Conservation (phyloP, 2,113 vertebrate species). For the Urocitellus parryii region DNA sequence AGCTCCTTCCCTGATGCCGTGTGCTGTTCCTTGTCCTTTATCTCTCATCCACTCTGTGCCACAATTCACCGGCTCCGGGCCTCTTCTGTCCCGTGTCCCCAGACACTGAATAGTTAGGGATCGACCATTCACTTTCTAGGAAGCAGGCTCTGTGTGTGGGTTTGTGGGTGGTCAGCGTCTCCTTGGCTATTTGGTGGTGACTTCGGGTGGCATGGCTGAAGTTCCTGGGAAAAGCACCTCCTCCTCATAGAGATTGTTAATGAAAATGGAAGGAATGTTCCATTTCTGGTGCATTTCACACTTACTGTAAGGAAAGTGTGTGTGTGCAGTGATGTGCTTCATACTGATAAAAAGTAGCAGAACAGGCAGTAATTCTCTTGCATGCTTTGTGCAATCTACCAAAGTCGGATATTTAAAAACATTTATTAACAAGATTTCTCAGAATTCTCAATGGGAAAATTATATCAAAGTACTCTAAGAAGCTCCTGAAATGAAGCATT, state of each 20-base stretch:
- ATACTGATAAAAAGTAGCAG: background rate
- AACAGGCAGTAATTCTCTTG: background rate
- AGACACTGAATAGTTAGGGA: background rate
- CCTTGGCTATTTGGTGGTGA: background rate
- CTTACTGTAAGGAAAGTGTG: background rate
- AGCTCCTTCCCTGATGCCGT: background rate
- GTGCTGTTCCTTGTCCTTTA: background rate
- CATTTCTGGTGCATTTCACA: constrained; percentile 28
- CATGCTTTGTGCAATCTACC: background rate
- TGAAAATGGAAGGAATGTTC: constrained; percentile 39
- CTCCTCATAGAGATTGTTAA: background rate
- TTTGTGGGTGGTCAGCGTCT: background rate
- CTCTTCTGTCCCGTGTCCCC: background rate
- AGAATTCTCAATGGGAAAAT: constrained; percentile 4
- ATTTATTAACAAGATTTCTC: background rate
- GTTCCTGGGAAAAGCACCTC: background rate
- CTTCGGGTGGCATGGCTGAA: background rate
- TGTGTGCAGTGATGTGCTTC: background rate
- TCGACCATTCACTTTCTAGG: constrained; percentile 12
- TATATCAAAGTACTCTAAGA: background rate
- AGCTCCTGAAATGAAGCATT: background rate
- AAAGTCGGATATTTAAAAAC: background rate
- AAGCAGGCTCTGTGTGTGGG: background rate
- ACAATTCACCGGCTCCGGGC: background rate
- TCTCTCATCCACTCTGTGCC: background rate